Conservation (phyloP, 2,888 invertebrate species). For the Ferrisia virgata region DNA sequence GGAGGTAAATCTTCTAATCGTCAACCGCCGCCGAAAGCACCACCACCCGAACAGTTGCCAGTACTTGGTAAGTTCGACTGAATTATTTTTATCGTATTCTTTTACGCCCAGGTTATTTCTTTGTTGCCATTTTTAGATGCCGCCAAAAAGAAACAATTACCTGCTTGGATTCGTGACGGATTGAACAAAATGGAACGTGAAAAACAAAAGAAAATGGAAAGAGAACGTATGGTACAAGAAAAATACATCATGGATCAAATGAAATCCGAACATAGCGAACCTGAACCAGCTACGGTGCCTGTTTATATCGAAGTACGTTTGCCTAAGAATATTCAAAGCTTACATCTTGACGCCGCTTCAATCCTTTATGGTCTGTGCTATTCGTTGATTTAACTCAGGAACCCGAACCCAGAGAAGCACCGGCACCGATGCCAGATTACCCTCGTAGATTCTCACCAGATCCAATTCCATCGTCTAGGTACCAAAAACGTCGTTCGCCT, state of each 20-base stretch:
- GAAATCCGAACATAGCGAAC: background rate
- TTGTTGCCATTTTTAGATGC: conserved; percentile 62
- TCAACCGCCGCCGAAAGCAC: background rate
- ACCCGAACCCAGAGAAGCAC: background rate
- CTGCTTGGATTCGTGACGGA: conserved; percentile 97
- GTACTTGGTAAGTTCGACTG: background rate
- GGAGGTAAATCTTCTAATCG: background rate
- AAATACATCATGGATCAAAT: conserved; percentile 53
- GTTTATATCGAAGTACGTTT: background rate
- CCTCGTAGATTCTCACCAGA: background rate
- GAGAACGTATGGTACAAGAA: conserved; percentile 65
- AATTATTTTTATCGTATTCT: background rate
- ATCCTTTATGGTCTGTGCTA: too few relatives aligned
- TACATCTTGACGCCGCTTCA: background rate
- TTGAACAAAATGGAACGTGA: conserved; percentile 97
- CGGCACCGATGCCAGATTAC: background rate
- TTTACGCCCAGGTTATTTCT: background rate
- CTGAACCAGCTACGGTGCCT: background rate
- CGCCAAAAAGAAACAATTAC: conserved; percentile 81
- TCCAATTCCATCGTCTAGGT: background rate
- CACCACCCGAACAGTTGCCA: background rate
- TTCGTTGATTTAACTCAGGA: background rate
- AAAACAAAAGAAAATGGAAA: conserved; percentile 80
- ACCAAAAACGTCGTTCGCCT: background rate
- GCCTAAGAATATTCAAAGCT: background rate